Percentiles rank a stretch among this genome's conserved stretches.
Conservation (phyloP, 2,113 vertebrate species). For the Semnornis frantzii region DNA sequence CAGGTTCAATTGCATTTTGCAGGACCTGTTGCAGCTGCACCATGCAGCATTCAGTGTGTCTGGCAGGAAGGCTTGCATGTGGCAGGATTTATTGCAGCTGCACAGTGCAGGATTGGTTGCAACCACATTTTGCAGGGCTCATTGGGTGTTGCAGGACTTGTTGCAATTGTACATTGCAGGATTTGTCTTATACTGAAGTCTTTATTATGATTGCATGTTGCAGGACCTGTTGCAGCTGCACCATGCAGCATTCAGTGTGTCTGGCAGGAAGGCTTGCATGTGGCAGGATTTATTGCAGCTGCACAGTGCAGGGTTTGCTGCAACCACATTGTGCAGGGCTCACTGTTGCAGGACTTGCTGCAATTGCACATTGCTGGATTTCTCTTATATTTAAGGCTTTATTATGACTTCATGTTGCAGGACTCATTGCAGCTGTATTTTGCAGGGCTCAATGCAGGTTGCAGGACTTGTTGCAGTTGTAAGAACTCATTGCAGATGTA, state of each 20-base stretch:
- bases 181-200: rapidly evolving
- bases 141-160: rapidly evolving
- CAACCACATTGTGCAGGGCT: rapidly evolving
- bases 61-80: too few relatives aligned
- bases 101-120: neutral
- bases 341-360: too few relatives aligned
- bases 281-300: neutral
- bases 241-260: too few relatives aligned
- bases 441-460: rapidly evolving
- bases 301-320: neutral
- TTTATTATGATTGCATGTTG: too few relatives aligned
- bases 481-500: too few relatives aligned
- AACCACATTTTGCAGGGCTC: neutral
- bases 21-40: rapidly evolving
- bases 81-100: neutral
- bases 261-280: too few relatives aligned
- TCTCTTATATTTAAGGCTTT: too few relatives aligned
- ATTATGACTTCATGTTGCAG: neutral
- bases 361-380: neutral
- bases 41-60: too few relatives aligned
- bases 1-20: neutral
- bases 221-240: rapidly evolving
- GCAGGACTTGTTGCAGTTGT: neutral
- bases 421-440: rapidly evolving
- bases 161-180: rapidly evolving